These are phyloP conservation scores for Florisuga fusca DNA, from an alignment of 2,797 vertebrate genomes.

Conservation along the genomic window DNA sequence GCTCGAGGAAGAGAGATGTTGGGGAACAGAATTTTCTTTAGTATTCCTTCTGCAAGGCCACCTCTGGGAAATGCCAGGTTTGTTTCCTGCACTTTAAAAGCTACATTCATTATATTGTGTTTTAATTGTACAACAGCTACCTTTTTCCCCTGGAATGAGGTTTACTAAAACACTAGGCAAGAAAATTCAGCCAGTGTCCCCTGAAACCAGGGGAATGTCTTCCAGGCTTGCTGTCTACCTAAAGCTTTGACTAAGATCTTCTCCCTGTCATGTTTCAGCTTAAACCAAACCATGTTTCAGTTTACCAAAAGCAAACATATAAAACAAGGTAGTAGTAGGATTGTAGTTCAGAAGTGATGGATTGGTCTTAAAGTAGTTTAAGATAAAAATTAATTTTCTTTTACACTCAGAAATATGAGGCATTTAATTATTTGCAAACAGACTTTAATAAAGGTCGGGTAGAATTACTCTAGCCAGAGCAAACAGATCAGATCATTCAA, in stretches of 20 bases:
- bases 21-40: background rate
- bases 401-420: background rate
- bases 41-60: background rate
- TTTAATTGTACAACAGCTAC: background rate
- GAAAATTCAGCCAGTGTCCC: background rate
- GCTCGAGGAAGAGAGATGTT: background rate
- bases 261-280: background rate
- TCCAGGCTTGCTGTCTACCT: background rate
- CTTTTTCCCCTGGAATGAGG: background rate
- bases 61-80: background rate
- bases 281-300: no score
- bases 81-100: background rate
- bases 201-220: background rate
- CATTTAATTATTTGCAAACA: background rate
- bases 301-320: background rate
- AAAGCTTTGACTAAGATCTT: background rate
- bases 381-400: background rate
- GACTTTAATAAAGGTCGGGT: slow-evolving; percentile 38
- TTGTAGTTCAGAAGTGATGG: background rate
- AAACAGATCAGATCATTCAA: slow-evolving; percentile 1
- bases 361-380: background rate
- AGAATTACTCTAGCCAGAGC: slow-evolving; percentile 36
- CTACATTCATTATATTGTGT: background rate
- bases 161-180: background rate
- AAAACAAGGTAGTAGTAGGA: background rate